phyloP scores from a whole-genome alignment of 2,888 invertebrate genomes.

The Lagria hirta region DNA sequence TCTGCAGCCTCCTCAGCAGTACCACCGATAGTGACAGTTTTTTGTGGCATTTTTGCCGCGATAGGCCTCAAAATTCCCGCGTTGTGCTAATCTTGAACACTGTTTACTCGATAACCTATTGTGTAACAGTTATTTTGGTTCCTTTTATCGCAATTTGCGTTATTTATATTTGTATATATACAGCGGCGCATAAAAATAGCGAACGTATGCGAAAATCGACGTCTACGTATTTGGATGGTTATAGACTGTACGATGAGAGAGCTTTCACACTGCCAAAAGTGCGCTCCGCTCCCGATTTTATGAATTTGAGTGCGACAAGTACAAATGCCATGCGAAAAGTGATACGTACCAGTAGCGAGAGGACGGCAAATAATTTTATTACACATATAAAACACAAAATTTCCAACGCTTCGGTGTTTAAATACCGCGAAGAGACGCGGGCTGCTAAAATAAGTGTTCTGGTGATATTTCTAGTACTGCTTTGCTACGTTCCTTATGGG shows the following conservation, averaged over 20 bases:
- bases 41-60: conserved; percentile 53
- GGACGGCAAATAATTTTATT: conserved; percentile 64
- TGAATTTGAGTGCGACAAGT: conserved; percentile 32
- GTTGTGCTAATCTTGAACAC: conserved; percentile 49
- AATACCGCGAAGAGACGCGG: conserved; percentile 84
- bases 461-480: conserved; percentile 68
- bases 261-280: conserved; percentile 44
- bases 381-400: conserved; percentile 76
- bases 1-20: conserved; percentile 55
- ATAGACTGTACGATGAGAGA: too few relatives aligned
- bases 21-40: conserved; percentile 54
- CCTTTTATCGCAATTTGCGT: conserved; percentile 68
- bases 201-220: conserved; percentile 58
- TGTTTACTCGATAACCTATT: conserved; percentile 54
- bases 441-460: conserved; percentile 84
- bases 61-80: conserved; percentile 22
- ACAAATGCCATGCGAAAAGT: conserved; percentile 52
- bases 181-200: conserved; percentile 73
- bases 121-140: conserved; percentile 55
- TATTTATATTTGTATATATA: conserved; percentile 74
- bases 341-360: conserved; percentile 59
- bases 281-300: conserved; percentile 48
- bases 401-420: conserved; percentile 80
- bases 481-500: conserved; percentile 58
- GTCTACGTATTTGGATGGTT: conserved; percentile 56